Evolutionary conservation across 2,888 invertebrate genomes (phyloP).

Genomic region (Drosophila diplacantha): DNA sequence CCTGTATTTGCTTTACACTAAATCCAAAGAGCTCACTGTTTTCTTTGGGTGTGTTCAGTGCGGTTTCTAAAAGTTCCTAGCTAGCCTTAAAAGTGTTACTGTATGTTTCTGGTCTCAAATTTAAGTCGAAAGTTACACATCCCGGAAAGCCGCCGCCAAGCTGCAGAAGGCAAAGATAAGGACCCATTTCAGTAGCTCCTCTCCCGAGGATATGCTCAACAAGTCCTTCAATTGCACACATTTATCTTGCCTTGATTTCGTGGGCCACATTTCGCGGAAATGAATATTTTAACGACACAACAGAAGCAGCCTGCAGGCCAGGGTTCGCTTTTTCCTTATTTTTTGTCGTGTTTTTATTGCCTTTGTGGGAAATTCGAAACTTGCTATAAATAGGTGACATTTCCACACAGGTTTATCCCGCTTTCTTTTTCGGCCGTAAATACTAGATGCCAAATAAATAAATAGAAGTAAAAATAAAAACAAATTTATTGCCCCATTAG

Average conservation of each 20-base stretch:
- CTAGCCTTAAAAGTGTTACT: not conserved
- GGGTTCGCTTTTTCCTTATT: not conserved
- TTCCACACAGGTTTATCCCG: conserved; percentile 14
- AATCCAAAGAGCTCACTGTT: not conserved
- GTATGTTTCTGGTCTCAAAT: not conserved
- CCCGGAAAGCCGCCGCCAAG: not conserved
- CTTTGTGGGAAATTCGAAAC: conserved; percentile 3
- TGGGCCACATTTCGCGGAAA: conserved; percentile 12
- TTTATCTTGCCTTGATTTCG: conserved; percentile 23
- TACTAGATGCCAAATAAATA: not conserved
- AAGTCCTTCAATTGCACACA: conserved; percentile 24
- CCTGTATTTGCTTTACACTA: not conserved
- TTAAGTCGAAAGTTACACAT: conserved; percentile 10
- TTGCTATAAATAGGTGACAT: conserved; percentile 26
- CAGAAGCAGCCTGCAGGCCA: conserved; percentile 10
- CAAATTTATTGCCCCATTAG: conserved; percentile 28
- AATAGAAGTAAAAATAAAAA: not conserved
- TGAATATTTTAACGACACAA: conserved; percentile 19
- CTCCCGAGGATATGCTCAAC: conserved; percentile 18
- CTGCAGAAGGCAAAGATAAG: not conserved
- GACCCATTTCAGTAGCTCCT: not conserved
- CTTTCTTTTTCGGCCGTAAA: conserved; percentile 7
- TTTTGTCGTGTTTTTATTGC: conserved; percentile 9
- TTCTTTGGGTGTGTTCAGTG: conserved; percentile 1
- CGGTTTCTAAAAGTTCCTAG: not conserved